phyloP scores from a whole-genome alignment of 2,797 vertebrate genomes.

The Hippocampus kuda region DNA sequence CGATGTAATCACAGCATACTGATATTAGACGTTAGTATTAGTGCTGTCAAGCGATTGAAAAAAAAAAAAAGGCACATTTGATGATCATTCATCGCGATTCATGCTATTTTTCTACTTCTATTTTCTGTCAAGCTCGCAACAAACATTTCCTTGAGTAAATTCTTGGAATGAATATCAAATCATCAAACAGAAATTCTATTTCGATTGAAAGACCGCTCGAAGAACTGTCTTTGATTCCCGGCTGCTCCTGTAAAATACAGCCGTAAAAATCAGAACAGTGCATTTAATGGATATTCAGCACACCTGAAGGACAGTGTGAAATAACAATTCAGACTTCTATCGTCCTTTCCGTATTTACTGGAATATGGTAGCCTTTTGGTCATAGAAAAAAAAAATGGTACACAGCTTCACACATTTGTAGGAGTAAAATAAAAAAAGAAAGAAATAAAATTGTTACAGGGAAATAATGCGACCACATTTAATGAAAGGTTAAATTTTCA shows the following conservation, averaged over 20 bases:
- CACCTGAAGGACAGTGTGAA: not conserved
- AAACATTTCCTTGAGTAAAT: no score
- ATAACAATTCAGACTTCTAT: not conserved
- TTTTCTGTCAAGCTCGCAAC: no score
- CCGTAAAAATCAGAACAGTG: not conserved
- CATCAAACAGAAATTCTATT: no score
- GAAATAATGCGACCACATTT: constrained; percentile 73
- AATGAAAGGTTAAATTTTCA: constrained; percentile 80
- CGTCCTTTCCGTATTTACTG: constrained; percentile 2
- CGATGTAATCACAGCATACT: not conserved
- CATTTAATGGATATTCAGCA: constrained; percentile 16
- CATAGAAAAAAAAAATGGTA: constrained; percentile 28
- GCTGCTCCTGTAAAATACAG: no score
- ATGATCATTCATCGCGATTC: no score
- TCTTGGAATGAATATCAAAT: no score
- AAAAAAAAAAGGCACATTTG: no score
- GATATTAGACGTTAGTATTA: no score
- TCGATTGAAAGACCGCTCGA: no score
- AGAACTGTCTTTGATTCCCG: no score
- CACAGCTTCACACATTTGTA: constrained; percentile 39
- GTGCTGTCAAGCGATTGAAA: no score
- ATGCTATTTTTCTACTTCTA: no score
- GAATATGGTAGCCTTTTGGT: constrained; percentile 15
- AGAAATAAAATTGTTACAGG: constrained; percentile 51
- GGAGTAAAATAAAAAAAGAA: not conserved